Conservation (phyloP, 2,797 vertebrate genomes). For the Tapera naevia region DNA sequence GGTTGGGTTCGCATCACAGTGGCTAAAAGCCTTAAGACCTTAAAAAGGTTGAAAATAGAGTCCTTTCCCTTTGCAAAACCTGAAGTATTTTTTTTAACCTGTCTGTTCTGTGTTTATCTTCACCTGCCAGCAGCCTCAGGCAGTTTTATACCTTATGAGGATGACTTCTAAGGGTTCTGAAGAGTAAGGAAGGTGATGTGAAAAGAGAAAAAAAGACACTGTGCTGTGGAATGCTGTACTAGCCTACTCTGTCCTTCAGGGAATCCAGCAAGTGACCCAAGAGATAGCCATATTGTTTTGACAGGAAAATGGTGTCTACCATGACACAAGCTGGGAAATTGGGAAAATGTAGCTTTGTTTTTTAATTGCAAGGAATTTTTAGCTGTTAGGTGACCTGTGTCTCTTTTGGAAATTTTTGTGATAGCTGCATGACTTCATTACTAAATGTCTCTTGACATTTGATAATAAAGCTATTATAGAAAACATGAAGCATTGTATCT, state of each 20-base stretch:
- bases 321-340: background rate
- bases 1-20: background rate
- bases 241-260: background rate
- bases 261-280: background rate
- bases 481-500: background rate
- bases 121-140: background rate
- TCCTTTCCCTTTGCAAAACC: conserved; percentile 3
- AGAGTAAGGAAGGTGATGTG: background rate
- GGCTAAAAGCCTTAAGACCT: conserved; percentile 32
- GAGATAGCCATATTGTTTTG: background rate
- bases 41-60: background rate
- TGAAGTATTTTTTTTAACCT: background rate
- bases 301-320: background rate
- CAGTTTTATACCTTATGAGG: background rate
- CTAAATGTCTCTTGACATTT: conserved; percentile 46
- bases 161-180: background rate
- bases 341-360: background rate
- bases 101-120: conserved; percentile 8
- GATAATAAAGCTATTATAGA: conserved; percentile 56
- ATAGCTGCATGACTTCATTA: conserved; percentile 33
- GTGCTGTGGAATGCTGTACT: background rate
- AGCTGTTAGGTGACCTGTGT: background rate
- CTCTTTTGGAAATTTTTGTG: conserved; percentile 20
- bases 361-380: background rate
- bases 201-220: background rate